Conservation (phyloP, 1,140 invertebrate genomes). For the Aphelinus atriplicis region DNA sequence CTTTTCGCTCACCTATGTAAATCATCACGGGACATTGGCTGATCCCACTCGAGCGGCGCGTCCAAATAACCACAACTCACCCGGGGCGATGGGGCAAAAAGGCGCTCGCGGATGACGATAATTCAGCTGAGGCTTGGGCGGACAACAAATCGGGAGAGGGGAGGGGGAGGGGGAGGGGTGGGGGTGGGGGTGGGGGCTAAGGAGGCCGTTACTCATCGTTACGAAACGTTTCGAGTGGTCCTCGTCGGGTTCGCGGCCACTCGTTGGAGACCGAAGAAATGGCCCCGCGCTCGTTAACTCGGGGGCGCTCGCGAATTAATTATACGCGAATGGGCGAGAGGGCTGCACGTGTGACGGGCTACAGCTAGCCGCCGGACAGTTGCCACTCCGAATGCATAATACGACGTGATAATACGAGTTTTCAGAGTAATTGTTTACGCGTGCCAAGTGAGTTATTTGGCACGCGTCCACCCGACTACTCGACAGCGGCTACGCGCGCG, state of each 20-base stretch:
- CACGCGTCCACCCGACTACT: constrained; percentile 44
- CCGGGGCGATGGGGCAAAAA: background rate
- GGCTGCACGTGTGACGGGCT: background rate
- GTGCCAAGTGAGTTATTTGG: constrained; percentile 62
- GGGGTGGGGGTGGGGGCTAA: too few relatives aligned
- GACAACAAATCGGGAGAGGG: background rate
- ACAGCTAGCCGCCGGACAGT: background rate
- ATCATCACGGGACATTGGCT: too few relatives aligned
- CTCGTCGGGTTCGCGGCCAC: too few relatives aligned
- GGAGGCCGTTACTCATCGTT: too few relatives aligned
- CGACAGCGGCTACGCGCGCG: background rate
- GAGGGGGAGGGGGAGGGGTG: background rate
- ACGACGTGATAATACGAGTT: constrained; percentile 54
- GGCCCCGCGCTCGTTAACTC: too few relatives aligned
- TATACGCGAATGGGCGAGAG: too few relatives aligned
- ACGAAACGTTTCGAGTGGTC: too few relatives aligned
- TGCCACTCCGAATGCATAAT: constrained; percentile 44
- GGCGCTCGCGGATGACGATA: background rate
- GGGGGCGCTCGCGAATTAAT: too few relatives aligned
- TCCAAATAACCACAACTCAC: background rate
- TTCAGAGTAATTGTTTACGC: constrained; percentile 59
- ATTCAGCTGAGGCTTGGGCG: background rate
- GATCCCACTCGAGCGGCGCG: background rate
- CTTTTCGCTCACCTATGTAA: too few relatives aligned
- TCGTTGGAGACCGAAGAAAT: too few relatives aligned